A percentile compares a stretch with the other conserved stretches of the same genome.
Evolutionary conservation across 2,113 vertebrate species (phyloP).

Genomic region (Rutilus rutilus): DNA sequence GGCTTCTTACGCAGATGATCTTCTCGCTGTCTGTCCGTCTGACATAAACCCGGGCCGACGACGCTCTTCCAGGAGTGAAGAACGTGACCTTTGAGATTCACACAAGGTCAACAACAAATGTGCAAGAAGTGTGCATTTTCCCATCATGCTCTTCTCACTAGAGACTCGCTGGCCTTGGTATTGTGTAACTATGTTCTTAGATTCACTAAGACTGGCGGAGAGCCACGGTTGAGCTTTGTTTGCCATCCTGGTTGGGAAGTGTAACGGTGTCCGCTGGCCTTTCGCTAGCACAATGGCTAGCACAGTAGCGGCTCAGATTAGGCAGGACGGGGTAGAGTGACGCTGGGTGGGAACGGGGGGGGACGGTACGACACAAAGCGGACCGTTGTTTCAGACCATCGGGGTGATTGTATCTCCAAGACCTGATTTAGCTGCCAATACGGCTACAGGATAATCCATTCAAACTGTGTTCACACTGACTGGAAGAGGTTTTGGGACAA

Average conservation of each 20-base stretch:
- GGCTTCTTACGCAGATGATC: constrained; percentile 20
- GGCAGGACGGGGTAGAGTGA: constrained; percentile 61
- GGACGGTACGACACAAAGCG: constrained; percentile 72
- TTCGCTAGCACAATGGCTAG: constrained; percentile 73
- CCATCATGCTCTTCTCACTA: constrained; percentile 48
- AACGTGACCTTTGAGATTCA: constrained; percentile 15
- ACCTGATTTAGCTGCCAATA: constrained; percentile 62
- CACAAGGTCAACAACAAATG: background rate
- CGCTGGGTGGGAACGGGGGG: constrained; percentile 60
- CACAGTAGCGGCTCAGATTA: constrained; percentile 68
- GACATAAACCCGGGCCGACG: background rate
- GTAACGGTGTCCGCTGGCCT: constrained; percentile 71
- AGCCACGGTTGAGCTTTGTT: constrained; percentile 52
- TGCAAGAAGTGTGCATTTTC: constrained; percentile 33
- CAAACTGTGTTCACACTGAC: constrained; percentile 43
- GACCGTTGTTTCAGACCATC: constrained; percentile 66
- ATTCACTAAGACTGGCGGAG: constrained; percentile 52
- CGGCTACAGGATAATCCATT: constrained; percentile 61
- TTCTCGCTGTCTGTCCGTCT: background rate
- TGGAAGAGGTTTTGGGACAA: constrained; percentile 31
- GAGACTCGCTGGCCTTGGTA: constrained; percentile 50
- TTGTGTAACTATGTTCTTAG: constrained; percentile 57
- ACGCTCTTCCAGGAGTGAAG: constrained; percentile 9
- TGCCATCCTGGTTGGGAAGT: constrained; percentile 67
- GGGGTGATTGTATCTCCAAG: constrained; percentile 69